Percentiles rank a stretch among this genome's conserved stretches.
phyloP scores from a whole-genome alignment of 37 sponge, comb jelly and placozoan genomes.

The Lycopodina hypogea region DNA sequence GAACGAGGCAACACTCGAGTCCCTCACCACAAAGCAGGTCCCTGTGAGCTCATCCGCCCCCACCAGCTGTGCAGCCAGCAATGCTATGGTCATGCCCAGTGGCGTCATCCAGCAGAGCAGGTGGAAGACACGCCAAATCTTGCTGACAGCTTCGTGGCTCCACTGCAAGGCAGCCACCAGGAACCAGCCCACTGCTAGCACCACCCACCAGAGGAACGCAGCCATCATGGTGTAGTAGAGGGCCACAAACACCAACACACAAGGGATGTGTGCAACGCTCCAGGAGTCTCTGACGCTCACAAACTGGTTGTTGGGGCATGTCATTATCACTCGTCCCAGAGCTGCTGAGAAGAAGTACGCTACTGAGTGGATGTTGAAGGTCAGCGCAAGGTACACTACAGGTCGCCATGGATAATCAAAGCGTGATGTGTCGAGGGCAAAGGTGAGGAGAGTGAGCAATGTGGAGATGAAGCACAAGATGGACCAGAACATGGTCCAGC shows the following conservation, averaged over 20 bases:
- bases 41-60: conserved; percentile 78
- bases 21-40: conserved; percentile 65
- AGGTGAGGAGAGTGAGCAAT: conserved; percentile 73
- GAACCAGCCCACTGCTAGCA: conserved; percentile 86
- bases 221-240: conserved; percentile 82
- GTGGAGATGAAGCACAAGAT: conserved; percentile 78
- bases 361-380: conserved; percentile 67
- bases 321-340: conserved; percentile 48
- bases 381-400: conserved; percentile 73
- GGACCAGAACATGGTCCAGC: conserved; percentile 77
- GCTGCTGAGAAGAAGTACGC: conserved; percentile 64
- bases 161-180: conserved; percentile 80
- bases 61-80: conserved; percentile 51
- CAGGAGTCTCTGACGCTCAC: conserved; percentile 35
- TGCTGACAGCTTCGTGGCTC: conserved; percentile 82
- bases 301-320: conserved; percentile 47
- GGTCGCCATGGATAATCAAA: conserved; percentile 92
- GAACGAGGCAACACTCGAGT: conserved; percentile 27
- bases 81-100: conserved; percentile 57
- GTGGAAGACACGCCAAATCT: conserved; percentile 72
- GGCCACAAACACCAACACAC: conserved; percentile 52
- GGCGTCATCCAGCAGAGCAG: conserved; percentile 73
- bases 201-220: conserved; percentile 85
- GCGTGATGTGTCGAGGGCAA: conserved; percentile 66
- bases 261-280: conserved; percentile 62